These are phyloP conservation scores for Aphidoletes aphidimyza DNA, from an alignment of 2,888 invertebrate genomes.

Conservation along the genomic window DNA sequence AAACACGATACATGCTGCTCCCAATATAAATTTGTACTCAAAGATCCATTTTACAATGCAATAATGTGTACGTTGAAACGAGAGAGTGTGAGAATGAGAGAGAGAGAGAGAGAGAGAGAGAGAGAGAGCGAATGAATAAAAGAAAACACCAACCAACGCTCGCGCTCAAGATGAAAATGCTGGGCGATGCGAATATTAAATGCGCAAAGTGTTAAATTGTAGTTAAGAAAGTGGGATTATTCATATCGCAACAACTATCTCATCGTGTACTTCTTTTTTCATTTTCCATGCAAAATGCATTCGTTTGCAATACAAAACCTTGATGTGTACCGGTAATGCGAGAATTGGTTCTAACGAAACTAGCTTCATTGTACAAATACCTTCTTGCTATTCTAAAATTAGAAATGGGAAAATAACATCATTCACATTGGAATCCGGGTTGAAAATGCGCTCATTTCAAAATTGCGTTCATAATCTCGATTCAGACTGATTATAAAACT, in stretches of 20 bases:
- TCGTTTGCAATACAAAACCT: not conserved
- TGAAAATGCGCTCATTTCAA: not conserved
- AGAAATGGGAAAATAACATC: not conserved
- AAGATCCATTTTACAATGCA: constrained; percentile 3
- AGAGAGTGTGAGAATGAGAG: too few species aligned
- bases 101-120: too few species aligned
- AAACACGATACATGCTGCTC: constrained; percentile 27
- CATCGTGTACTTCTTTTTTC: too few species aligned
- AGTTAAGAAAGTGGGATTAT: constrained; percentile 43
- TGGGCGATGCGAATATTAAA: constrained; percentile 46
- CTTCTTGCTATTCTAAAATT: not conserved
- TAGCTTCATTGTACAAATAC: not conserved
- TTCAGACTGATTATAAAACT: constrained; percentile 36
- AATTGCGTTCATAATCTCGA: constrained; percentile 2
- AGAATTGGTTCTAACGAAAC: too few species aligned
- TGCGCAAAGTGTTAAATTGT: constrained; percentile 41
- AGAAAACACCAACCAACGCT: not conserved
- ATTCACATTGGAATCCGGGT: not conserved
- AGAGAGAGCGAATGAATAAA: too few species aligned
- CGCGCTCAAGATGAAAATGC: not conserved
- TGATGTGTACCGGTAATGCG: too few species aligned
- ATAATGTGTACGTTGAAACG: too few species aligned
- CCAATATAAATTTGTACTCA: not conserved
- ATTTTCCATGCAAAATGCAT: constrained; percentile 16
- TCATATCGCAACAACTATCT: not conserved